Evolutionary conservation across 1,140 invertebrate species (phyloP).

Genomic region (Pseudomyrmex flavicornis): DNA sequence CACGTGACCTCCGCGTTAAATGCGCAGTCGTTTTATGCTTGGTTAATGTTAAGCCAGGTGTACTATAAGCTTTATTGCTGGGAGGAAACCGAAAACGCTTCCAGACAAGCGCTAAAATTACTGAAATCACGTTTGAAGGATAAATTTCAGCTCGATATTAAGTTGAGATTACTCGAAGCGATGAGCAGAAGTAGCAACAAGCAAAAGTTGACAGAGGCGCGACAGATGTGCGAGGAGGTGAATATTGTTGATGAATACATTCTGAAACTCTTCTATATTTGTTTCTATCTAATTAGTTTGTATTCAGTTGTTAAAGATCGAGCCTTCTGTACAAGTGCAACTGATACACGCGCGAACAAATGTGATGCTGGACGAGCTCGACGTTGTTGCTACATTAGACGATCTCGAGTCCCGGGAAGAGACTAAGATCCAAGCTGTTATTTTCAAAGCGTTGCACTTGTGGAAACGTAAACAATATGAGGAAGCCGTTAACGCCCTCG

Average conservation of each 20-base stretch:
- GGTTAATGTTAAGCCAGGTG: slow-evolving; percentile 84
- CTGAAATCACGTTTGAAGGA: slow-evolving; percentile 70
- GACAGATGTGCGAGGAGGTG: slow-evolving; percentile 81
- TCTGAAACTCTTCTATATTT: slow-evolving; percentile 47
- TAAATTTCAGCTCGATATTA: slow-evolving; percentile 71
- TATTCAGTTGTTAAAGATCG: slow-evolving; percentile 75
- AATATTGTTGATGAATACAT: slow-evolving; percentile 31
- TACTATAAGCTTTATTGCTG: slow-evolving; percentile 87
- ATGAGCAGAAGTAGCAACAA: slow-evolving; percentile 82
- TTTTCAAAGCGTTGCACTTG: slow-evolving; percentile 77
- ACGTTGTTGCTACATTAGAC: slow-evolving; percentile 72
- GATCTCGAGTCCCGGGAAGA: slow-evolving; percentile 77
- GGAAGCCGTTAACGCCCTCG: slow-evolving; percentile 85
- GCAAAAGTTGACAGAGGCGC: slow-evolving; percentile 85
- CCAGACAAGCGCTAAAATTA: slow-evolving; percentile 81
- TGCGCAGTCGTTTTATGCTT: slow-evolving; percentile 81
- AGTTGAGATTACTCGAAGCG: slow-evolving; percentile 78
- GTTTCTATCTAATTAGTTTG: slow-evolving; percentile 63
- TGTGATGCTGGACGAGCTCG: slow-evolving; percentile 74
- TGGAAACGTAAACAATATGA: slow-evolving; percentile 85
- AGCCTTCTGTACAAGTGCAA: slow-evolving; percentile 67
- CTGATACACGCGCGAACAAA: slow-evolving; percentile 77
- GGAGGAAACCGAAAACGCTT: slow-evolving; percentile 86
- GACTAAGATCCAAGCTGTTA: slow-evolving; percentile 70
- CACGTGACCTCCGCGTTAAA: slow-evolving; percentile 73